phyloP scores from a whole-genome alignment of 2,113 vertebrate genomes.

The Clarias macrocephalus region DNA sequence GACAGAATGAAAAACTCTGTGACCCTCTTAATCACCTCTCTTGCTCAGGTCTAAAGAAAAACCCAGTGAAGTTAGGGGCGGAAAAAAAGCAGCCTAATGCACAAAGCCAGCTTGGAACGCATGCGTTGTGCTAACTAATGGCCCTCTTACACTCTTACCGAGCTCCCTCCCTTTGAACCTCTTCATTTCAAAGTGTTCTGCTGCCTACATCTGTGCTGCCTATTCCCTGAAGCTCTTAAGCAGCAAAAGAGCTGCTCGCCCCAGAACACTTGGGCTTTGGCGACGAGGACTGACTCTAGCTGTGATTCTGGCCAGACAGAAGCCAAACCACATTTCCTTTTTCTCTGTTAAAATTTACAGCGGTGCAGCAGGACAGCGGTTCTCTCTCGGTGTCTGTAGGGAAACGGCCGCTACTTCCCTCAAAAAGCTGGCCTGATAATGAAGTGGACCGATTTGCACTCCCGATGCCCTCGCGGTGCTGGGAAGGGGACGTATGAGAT shows the following conservation, averaged over 20 bases:
- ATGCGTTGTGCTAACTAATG: conserved; percentile 37
- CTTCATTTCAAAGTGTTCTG: conserved; percentile 43
- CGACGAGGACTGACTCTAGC: conserved; percentile 35
- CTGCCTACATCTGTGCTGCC: conserved; percentile 36
- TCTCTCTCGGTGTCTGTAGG: conserved; percentile 17
- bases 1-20: neutral
- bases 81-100: conserved; percentile 12
- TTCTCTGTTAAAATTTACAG: conserved; percentile 62
- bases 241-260: conserved; percentile 33
- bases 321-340: conserved; percentile 65
- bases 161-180: conserved; percentile 36
- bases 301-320: conserved; percentile 41
- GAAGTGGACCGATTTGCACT: conserved; percentile 41
- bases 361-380: conserved; percentile 34
- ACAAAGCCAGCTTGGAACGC: conserved; percentile 25
- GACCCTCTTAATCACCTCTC: neutral
- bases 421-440: conserved; percentile 48
- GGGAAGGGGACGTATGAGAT: conserved; percentile 27
- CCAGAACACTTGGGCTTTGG: conserved; percentile 33
- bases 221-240: conserved; percentile 41
- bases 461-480: conserved; percentile 20
- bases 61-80: neutral
- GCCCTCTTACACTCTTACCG: conserved; percentile 25
- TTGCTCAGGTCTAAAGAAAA: conserved; percentile 1
- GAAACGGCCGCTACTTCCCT: conserved; percentile 39